Conservation (phyloP, 2,797 vertebrate genomes). For the Sarcophilus harrisii region DNA sequence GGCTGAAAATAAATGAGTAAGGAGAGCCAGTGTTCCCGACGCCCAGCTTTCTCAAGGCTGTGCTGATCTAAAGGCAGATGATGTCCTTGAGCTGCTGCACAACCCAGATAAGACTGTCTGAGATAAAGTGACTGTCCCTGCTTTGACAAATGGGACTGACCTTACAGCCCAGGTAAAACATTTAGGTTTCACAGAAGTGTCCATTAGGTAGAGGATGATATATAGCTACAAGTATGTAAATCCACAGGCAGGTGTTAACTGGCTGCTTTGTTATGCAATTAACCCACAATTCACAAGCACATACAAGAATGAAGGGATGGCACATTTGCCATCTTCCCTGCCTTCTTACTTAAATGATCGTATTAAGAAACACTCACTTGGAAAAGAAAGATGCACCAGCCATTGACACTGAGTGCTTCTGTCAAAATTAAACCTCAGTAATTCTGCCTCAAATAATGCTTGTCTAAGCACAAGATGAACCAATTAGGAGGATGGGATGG, state of each 20-base stretch:
- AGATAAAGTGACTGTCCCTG: conserved; percentile 76
- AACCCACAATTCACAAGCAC: conserved; percentile 65
- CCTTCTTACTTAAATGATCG: conserved; percentile 68
- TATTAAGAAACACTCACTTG: conserved; percentile 73
- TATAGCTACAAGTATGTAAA: conserved; percentile 66
- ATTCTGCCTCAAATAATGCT: conserved; percentile 76
- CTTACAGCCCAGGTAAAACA: conserved; percentile 72
- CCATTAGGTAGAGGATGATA: conserved; percentile 64
- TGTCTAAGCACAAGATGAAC: conserved; percentile 77
- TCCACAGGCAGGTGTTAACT: conserved; percentile 71
- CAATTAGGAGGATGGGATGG: conserved; percentile 71
- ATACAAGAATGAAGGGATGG: conserved; percentile 39
- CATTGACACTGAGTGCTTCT: conserved; percentile 52
- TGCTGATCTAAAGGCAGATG: conserved; percentile 65
- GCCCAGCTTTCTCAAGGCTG: conserved; percentile 67
- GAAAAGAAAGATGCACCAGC: conserved; percentile 73
- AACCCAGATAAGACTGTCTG: conserved; percentile 76
- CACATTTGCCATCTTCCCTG: conserved; percentile 62
- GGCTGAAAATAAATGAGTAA: conserved; percentile 65
- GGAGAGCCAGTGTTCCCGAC: conserved; percentile 38
- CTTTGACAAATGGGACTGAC: conserved; percentile 82
- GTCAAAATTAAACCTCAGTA: conserved; percentile 74
- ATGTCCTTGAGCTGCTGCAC: conserved; percentile 70
- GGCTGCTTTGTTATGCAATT: conserved; percentile 68
- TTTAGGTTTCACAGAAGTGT: conserved; percentile 58